Percentiles rank a stretch among this genome's conserved stretches.
Evolutionary conservation across 2,113 vertebrate species (phyloP).

Genomic region (Platichthys flesus): DNA sequence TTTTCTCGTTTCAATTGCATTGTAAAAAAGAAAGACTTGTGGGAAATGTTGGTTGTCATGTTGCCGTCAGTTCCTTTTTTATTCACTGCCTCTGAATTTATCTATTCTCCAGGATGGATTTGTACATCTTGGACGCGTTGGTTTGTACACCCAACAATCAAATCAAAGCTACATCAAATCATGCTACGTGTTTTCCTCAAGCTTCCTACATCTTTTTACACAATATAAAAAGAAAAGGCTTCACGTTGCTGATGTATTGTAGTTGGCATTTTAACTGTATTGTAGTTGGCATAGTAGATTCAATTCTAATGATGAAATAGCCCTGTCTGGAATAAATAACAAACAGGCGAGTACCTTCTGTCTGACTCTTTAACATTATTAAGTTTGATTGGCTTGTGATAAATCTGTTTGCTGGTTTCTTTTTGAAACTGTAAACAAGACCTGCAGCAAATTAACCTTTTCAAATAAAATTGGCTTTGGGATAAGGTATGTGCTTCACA

Average conservation of each 20-base stretch:
- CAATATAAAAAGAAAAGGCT: constrained; percentile 3
- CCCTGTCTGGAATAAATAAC: not conserved
- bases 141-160: constrained; percentile 18
- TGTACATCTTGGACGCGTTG: constrained; percentile 27
- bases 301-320: constrained; percentile 10
- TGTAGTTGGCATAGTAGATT: constrained; percentile 41
- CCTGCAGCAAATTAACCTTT: too few species aligned
- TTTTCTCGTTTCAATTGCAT: not conserved
- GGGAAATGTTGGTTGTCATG: constrained; percentile 4
- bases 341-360: not conserved
- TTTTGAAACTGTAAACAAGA: too few species aligned
- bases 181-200: constrained; percentile 3
- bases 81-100: constrained; percentile 32
- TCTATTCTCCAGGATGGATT: constrained; percentile 19
- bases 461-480: too few species aligned
- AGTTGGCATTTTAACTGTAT: constrained; percentile 48
- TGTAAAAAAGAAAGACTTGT: not conserved
- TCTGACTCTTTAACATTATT: not conserved
- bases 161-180: constrained; percentile 28
- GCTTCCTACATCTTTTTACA: constrained; percentile 13
- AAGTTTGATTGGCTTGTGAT: too few species aligned
- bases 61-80: constrained; percentile 10
- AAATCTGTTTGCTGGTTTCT: too few species aligned
- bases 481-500: too few species aligned
- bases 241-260: constrained; percentile 42